These are phyloP conservation scores for Fundulus diaphanus DNA, from an alignment of 2,797 vertebrate species.

Conservation along the genomic window DNA sequence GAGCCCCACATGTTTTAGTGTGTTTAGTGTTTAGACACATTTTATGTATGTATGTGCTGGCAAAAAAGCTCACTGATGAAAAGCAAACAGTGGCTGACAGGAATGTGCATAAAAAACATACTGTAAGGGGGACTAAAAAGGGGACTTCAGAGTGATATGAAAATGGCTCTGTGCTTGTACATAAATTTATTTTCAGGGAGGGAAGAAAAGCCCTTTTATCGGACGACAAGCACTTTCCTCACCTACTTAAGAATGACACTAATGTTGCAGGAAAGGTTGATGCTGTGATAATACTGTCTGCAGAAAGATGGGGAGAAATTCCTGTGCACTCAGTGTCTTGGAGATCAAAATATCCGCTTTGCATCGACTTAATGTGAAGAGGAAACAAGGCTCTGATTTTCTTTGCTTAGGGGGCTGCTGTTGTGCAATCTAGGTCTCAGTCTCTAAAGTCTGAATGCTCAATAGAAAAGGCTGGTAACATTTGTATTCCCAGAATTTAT, in stretches of 20 bases:
- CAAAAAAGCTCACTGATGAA: neutral
- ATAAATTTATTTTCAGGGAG: slow-evolving; percentile 61
- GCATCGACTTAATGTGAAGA: slow-evolving; percentile 51
- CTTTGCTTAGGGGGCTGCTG: slow-evolving; percentile 9
- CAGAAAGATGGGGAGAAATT: slow-evolving; percentile 44
- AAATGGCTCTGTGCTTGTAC: slow-evolving; percentile 46
- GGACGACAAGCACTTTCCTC: slow-evolving; percentile 63
- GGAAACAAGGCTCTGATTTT: slow-evolving; percentile 28
- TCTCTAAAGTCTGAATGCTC: slow-evolving; percentile 36
- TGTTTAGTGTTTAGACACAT: neutral
- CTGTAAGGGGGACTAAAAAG: slow-evolving; percentile 19
- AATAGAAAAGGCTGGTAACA: neutral
- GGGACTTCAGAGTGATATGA: slow-evolving; percentile 52
- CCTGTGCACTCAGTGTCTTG: slow-evolving; percentile 50
- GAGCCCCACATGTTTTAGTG: too few species aligned
- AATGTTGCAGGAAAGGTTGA: slow-evolving; percentile 66
- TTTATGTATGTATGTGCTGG: neutral
- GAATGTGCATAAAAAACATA: neutral
- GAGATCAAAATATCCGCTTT: slow-evolving; percentile 55
- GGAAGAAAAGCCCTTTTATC: slow-evolving; percentile 59
- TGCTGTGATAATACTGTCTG: slow-evolving; percentile 46
- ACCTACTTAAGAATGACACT: slow-evolving; percentile 70
- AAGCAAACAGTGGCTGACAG: neutral
- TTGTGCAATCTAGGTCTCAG: slow-evolving; percentile 18
- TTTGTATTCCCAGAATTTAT: too few species aligned